Percentiles rank a stretch among this genome's conserved stretches.
phyloP scores from a whole-genome alignment of 2,797 vertebrate genomes.

The Sebastes vulpes region DNA sequence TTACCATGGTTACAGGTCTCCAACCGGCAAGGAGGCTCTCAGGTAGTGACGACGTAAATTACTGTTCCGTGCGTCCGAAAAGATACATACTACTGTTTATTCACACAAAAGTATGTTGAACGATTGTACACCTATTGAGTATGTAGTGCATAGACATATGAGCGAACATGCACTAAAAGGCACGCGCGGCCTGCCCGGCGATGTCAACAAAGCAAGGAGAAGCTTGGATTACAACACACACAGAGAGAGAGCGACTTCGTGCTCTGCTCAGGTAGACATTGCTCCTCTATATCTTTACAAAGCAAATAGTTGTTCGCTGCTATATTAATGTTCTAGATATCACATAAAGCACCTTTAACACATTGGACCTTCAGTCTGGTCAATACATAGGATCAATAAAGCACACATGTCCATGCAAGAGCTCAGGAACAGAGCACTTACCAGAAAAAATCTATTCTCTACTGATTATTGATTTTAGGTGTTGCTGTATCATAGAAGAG shows the following conservation, averaged over 20 bases:
- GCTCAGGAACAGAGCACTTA: slow-evolving; percentile 26
- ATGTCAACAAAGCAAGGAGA: not conserved
- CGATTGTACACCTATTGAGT: not conserved
- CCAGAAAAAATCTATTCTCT: slow-evolving; percentile 24
- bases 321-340: not conserved
- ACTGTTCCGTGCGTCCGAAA: not conserved
- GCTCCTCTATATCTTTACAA: not conserved
- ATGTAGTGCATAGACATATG: not conserved
- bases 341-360: not conserved
- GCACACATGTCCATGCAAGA: slow-evolving; percentile 10
- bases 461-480: slow-evolving; percentile 33
- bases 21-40: not conserved
- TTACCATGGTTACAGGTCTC: not conserved
- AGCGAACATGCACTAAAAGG: not conserved
- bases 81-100: not conserved
- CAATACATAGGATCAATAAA: slow-evolving; percentile 52
- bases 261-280: not conserved
- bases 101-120: not conserved
- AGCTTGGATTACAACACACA: not conserved
- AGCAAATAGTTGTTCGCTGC: not conserved
- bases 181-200: no score
- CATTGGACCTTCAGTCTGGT: slow-evolving; percentile 22
- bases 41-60: not conserved
- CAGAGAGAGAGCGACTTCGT: not conserved
- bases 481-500: not conserved